These are phyloP conservation scores for Tragopan temminckii DNA, from an alignment of 2,797 vertebrate species.

Conservation along the genomic window DNA sequence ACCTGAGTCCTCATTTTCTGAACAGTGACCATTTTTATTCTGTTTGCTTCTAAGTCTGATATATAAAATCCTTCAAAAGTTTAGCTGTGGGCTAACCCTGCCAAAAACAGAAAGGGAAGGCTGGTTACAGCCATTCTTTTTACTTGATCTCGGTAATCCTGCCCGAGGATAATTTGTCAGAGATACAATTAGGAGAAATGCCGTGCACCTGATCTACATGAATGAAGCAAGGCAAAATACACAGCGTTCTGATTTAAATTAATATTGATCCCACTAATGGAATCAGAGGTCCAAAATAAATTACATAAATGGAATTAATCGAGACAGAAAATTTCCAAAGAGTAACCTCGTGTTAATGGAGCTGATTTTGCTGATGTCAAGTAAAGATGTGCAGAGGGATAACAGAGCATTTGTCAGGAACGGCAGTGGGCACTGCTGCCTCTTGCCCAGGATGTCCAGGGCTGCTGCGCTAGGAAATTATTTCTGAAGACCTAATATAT, in stretches of 20 bases:
- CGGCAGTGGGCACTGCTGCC: neutral
- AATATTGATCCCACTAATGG: slow-evolving; percentile 73
- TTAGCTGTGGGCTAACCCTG: neutral
- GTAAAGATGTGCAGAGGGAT: slow-evolving; percentile 17
- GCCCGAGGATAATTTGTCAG: neutral
- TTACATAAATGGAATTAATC: slow-evolving; percentile 74
- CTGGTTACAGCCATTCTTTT: neutral
- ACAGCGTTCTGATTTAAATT: slow-evolving; percentile 71
- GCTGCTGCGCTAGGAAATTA: neutral
- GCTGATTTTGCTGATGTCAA: slow-evolving; percentile 47
- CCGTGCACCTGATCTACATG: slow-evolving; percentile 38
- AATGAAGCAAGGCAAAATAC: slow-evolving; percentile 46
- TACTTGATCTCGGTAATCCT: neutral
- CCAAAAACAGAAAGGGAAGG: neutral
- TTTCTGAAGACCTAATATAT: neutral
- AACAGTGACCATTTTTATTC: neutral
- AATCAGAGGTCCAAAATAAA: slow-evolving; percentile 76
- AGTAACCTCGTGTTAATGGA: slow-evolving; percentile 36
- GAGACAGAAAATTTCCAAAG: slow-evolving; percentile 17
- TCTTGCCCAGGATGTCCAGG: neutral
- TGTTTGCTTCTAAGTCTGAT: neutral
- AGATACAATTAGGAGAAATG: neutral
- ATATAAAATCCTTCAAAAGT: neutral
- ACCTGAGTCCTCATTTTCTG: neutral
- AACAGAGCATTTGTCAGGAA: neutral